These are phyloP conservation scores for Rhagium mordax DNA, from an alignment of 2,888 invertebrate genomes.

Conservation along the genomic window DNA sequence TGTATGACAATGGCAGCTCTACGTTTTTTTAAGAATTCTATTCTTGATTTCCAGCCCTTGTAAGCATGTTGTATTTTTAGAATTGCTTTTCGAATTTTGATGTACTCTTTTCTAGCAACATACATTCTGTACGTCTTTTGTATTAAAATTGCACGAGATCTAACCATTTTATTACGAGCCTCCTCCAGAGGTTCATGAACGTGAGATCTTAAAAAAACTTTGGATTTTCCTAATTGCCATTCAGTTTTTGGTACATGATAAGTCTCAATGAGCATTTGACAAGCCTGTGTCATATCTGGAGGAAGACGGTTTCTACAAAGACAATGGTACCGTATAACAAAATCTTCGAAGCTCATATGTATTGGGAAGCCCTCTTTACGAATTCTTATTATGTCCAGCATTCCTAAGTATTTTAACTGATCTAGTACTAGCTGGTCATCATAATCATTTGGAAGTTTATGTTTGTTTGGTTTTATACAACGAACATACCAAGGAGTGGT, in stretches of 20 bases:
- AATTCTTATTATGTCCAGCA: slow-evolving; percentile 94
- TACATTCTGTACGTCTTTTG: slow-evolving; percentile 84
- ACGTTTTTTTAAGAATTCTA: slow-evolving; percentile 85
- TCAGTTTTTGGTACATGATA: slow-evolving; percentile 81
- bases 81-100: slow-evolving; percentile 78
- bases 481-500: slow-evolving; percentile 95
- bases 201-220: slow-evolving; percentile 87
- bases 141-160: slow-evolving; percentile 80
- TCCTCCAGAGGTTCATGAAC: slow-evolving; percentile 91
- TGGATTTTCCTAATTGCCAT: slow-evolving; percentile 92
- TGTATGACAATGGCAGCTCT: slow-evolving; percentile 90
- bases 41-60: slow-evolving; percentile 87
- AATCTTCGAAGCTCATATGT: slow-evolving; percentile 85
- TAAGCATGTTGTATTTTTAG: slow-evolving; percentile 87
- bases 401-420: slow-evolving; percentile 91
- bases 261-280: slow-evolving; percentile 73
- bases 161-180: slow-evolving; percentile 79
- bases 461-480: slow-evolving; percentile 93
- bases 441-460: slow-evolving; percentile 86
- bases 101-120: slow-evolving; percentile 78
- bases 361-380: slow-evolving; percentile 92
- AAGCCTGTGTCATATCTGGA: slow-evolving; percentile 69
- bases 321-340: slow-evolving; percentile 85
- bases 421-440: slow-evolving; percentile 87
- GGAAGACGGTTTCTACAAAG: slow-evolving; percentile 73